These are phyloP conservation scores for Spinus olivaceus DNA, from an alignment of 2,797 vertebrate species.

Conservation along the genomic window DNA sequence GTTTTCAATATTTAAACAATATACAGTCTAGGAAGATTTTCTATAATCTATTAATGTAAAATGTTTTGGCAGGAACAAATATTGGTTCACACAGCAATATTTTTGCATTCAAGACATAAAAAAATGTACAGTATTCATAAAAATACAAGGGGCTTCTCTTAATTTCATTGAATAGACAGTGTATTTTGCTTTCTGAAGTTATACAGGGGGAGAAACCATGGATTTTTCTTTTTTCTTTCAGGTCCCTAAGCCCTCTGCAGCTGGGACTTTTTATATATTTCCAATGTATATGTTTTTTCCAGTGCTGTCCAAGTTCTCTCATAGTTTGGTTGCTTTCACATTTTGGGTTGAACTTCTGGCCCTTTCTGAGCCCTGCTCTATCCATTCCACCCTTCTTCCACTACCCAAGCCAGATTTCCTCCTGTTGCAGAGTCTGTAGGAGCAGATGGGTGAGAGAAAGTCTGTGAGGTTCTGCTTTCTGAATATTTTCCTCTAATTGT, in stretches of 20 bases:
- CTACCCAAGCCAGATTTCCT: slow-evolving; percentile 54
- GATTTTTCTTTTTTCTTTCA: background rate
- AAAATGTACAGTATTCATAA: background rate
- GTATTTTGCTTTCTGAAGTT: background rate
- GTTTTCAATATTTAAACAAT: background rate
- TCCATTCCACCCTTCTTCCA: slow-evolving; percentile 5
- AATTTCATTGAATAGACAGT: background rate
- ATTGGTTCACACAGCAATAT: background rate
- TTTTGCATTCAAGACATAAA: background rate
- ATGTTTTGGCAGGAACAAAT: background rate
- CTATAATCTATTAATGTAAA: background rate
- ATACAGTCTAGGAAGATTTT: background rate
- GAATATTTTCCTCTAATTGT: slow-evolving; percentile 54
- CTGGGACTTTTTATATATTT: background rate
- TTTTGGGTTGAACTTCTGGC: slow-evolving; percentile 36
- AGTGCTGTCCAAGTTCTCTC: background rate
- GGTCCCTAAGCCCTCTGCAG: background rate
- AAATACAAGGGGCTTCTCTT: background rate
- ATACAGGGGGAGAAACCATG: background rate
- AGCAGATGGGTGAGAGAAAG: slow-evolving; percentile 61
- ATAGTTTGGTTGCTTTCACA: background rate
- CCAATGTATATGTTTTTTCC: background rate
- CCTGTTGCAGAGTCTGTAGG: slow-evolving; percentile 46
- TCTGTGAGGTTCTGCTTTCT: slow-evolving; percentile 17
- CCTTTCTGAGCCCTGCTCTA: background rate